Percentiles rank a stretch among this genome's conserved stretches.
Conservation (phyloP, 1,140 invertebrate species). For the Heliconius himera region DNA sequence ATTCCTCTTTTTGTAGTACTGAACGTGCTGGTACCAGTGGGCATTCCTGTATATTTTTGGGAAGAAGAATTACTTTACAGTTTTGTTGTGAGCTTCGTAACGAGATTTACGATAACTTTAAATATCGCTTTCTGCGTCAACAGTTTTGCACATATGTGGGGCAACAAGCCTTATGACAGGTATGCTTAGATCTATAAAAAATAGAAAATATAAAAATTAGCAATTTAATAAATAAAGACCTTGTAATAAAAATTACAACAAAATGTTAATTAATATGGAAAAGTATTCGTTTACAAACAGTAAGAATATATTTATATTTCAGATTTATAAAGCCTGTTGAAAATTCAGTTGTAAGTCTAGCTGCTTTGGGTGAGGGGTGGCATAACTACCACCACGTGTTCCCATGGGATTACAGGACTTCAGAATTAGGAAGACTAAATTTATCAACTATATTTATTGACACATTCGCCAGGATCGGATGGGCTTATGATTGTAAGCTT, state of each 20-base stretch:
- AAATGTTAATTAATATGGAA: background rate
- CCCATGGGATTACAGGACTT: constrained; percentile 94
- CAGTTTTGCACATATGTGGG: constrained; percentile 95
- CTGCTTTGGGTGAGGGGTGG: constrained; percentile 92
- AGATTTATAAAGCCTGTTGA: constrained; percentile 89
- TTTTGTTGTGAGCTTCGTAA: constrained; percentile 92
- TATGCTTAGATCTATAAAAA: constrained; percentile 60
- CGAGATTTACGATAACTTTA: constrained; percentile 91
- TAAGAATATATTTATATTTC: constrained; percentile 7
- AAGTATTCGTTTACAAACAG: background rate
- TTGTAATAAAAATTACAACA: too few relatives aligned
- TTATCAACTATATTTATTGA: constrained; percentile 88
- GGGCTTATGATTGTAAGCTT: constrained; percentile 87
- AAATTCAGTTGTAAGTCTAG: constrained; percentile 86
- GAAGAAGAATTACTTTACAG: constrained; percentile 89
- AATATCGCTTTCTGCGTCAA: constrained; percentile 97
- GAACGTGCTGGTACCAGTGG: constrained; percentile 90
- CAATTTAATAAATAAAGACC: too few relatives aligned
- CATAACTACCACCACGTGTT: constrained; percentile 98
- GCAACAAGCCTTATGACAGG: constrained; percentile 95
- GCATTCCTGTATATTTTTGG: constrained; percentile 92
- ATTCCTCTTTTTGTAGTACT: constrained; percentile 88
- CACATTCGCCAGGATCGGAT: constrained; percentile 86
- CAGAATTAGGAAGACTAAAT: constrained; percentile 89
- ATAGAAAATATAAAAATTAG: too few relatives aligned